Evolutionary conservation across 2,113 vertebrate species (phyloP).

Genomic region (Toxotes chatareus): DNA sequence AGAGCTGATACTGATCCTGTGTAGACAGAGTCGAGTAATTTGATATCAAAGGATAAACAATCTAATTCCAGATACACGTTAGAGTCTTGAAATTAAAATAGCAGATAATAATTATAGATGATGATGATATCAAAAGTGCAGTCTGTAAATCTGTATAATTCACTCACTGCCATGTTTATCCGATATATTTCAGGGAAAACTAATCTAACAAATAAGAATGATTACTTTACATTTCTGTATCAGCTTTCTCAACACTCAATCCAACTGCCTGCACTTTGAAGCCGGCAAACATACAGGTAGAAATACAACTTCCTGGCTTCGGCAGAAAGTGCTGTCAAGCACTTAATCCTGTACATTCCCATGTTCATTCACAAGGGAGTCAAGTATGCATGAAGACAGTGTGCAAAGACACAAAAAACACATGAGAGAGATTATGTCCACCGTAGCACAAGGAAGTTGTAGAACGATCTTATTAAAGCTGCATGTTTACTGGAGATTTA

Average conservation of each 20-base stretch:
- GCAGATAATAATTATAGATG: conserved; percentile 1
- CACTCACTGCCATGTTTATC: conserved; percentile 9
- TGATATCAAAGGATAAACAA: conserved; percentile 34
- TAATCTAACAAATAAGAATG: neutral
- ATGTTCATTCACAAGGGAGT: conserved; percentile 18
- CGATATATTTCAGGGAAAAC: conserved; percentile 2
- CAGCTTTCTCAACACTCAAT: neutral
- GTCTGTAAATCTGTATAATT: conserved; percentile 16
- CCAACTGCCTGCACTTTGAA: neutral
- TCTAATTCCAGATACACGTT: conserved; percentile 25
- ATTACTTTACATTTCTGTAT: neutral
- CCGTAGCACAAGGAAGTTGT: conserved; percentile 17
- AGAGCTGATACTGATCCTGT: neutral
- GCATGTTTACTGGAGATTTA: conserved; percentile 19
- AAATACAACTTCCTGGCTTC: neutral
- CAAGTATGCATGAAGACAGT: conserved; percentile 35
- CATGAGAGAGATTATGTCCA: conserved; percentile 49
- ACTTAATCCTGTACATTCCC: conserved; percentile 34
- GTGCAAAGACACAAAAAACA: conserved; percentile 45
- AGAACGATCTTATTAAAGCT: neutral
- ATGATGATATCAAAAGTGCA: neutral
- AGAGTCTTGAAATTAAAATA: conserved; percentile 2
- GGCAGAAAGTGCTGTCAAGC: neutral
- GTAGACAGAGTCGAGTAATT: conserved; percentile 9
- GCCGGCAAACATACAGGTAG: neutral